phyloP scores from a whole-genome alignment of 2,888 invertebrate species.

The Drosophila paucipuncta region DNA sequence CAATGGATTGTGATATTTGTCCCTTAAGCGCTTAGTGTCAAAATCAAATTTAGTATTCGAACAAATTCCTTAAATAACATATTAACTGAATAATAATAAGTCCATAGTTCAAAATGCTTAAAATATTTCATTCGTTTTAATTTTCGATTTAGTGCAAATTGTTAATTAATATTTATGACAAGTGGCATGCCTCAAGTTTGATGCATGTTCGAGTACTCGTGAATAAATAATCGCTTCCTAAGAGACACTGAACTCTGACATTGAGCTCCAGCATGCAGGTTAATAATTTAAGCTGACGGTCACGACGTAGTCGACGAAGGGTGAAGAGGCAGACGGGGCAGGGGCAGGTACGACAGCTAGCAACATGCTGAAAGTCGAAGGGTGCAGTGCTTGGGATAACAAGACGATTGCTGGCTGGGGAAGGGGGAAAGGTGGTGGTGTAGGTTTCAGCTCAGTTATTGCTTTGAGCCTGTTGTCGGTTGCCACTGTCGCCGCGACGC shows the following conservation, averaged over 20 bases:
- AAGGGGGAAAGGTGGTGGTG: background rate
- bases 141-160: constrained; percentile 52
- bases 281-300: constrained; percentile 63
- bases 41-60: background rate
- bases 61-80: background rate
- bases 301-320: constrained; percentile 20
- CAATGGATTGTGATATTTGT: background rate
- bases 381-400: background rate
- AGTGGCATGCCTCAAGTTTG: constrained; percentile 48
- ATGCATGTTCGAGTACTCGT: constrained; percentile 60
- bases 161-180: constrained; percentile 69
- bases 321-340: background rate
- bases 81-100: background rate
- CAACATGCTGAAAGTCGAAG: constrained; percentile 9
- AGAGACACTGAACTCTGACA: constrained; percentile 49
- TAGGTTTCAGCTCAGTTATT: constrained; percentile 16
- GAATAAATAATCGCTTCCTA: constrained; percentile 55
- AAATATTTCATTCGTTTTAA: background rate
- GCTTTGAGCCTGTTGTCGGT: constrained; percentile 34
- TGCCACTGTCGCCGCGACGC: constrained; percentile 25
- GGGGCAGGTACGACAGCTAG: background rate
- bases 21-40: background rate
- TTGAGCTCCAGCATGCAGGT: constrained; percentile 50
- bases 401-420: background rate
- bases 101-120: background rate